Conservation (phyloP, 64 coral and sea anemone species). For the Pocillopora damicornis region DNA sequence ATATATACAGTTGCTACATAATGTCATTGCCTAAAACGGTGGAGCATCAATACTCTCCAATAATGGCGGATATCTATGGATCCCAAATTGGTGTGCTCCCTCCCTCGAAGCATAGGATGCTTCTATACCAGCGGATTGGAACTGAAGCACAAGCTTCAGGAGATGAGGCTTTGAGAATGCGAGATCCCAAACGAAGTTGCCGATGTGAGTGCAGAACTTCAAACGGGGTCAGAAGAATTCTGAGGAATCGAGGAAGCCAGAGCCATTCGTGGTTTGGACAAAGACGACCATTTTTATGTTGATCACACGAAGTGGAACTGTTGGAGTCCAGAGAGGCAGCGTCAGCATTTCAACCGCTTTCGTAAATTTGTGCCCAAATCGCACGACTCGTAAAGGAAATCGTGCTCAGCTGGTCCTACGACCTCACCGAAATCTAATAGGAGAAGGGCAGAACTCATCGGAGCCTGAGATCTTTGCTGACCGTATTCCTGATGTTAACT, state of each 20-base stretch:
- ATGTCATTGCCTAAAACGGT: too few species aligned
- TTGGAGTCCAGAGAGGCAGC: slow-evolving; percentile 35
- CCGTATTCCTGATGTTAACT: slow-evolving; percentile 29
- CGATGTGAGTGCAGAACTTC: neutral
- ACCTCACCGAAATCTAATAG: neutral
- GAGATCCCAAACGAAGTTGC: slow-evolving; percentile 47
- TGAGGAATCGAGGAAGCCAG: neutral
- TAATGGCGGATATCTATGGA: slow-evolving; percentile 65
- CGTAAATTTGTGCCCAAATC: slow-evolving; percentile 14
- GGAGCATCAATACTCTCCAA: neutral
- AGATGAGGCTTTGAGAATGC: slow-evolving; percentile 38
- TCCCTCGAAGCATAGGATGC: too few species aligned
- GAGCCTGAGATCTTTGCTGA: slow-evolving; percentile 29
- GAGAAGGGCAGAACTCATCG: slow-evolving; percentile 20
- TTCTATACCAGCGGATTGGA: slow-evolving; percentile 60
- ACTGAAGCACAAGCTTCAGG: slow-evolving; percentile 61
- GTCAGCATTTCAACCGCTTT: slow-evolving; percentile 1
- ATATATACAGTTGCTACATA: too few species aligned
- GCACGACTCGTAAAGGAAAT: slow-evolving; percentile 24
- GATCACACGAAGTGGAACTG: slow-evolving; percentile 29
- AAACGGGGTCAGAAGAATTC: slow-evolving; percentile 32
- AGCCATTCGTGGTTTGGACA: neutral
- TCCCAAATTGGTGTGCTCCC: slow-evolving; percentile 19
- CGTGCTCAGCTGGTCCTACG: slow-evolving; percentile 19
- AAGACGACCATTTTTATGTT: neutral